phyloP scores from a whole-genome alignment of 2,113 vertebrate species.

The Neolamprologus longior region DNA sequence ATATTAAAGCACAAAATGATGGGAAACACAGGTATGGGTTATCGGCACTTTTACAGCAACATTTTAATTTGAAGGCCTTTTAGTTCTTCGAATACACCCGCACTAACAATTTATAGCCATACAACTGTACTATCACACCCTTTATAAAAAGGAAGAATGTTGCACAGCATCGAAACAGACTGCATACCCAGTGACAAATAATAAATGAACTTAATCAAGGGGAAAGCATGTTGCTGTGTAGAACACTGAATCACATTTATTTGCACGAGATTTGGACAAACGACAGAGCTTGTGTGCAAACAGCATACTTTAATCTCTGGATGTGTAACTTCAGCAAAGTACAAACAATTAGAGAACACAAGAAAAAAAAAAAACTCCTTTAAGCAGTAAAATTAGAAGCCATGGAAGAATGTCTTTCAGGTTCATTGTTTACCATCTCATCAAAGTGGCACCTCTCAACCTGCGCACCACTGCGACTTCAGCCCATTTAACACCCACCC shows the following conservation, averaged over 20 bases:
- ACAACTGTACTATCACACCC: not conserved
- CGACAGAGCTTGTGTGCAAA: not conserved
- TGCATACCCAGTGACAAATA: not conserved
- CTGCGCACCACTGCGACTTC: not conserved
- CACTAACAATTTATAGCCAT: not conserved
- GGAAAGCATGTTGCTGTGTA: not conserved
- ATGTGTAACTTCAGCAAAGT: not conserved
- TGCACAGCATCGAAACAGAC: not conserved
- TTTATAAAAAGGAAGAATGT: not conserved
- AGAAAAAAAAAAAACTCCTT: not conserved
- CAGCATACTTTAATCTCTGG: not conserved
- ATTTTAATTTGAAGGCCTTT: not conserved
- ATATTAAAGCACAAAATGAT: not conserved
- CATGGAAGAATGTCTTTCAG: not conserved
- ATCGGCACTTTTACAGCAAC: not conserved
- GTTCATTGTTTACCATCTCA: slow-evolving; percentile 18
- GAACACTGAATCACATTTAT: not conserved
- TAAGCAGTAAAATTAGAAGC: not conserved
- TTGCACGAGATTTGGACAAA: not conserved
- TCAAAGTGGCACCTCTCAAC: slow-evolving; percentile 13
- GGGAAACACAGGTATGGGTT: not conserved
- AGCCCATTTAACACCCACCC: slow-evolving; percentile 29
- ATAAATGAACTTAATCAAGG: not conserved
- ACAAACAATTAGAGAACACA: not conserved
- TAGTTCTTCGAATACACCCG: not conserved